Conservation (phyloP, 2,888 invertebrate species). For the Dasysyrphus tricinctus region DNA sequence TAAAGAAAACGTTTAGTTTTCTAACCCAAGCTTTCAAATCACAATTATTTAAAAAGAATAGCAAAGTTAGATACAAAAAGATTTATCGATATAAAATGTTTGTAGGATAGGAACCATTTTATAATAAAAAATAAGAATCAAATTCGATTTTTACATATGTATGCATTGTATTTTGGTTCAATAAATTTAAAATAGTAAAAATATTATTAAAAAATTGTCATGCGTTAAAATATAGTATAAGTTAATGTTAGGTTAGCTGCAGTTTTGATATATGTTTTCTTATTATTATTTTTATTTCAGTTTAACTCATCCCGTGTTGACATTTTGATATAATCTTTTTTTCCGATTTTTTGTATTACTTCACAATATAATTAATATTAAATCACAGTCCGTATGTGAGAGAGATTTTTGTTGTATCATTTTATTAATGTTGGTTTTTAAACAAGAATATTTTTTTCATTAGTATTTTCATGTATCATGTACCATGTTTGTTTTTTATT, state of each 20-base stretch:
- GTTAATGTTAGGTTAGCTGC: not conserved
- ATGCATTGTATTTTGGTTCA: not conserved
- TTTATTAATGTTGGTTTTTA: slow-evolving; percentile 73
- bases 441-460: slow-evolving; percentile 76
- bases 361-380: slow-evolving; percentile 79
- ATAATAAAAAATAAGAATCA: not conserved
- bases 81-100: not conserved
- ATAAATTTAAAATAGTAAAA: not conserved
- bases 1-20: not conserved
- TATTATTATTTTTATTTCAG: slow-evolving; percentile 21
- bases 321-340: slow-evolving; percentile 54
- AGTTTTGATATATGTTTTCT: slow-evolving; percentile 5
- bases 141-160: not conserved
- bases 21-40: not conserved
- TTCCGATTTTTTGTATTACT: slow-evolving; percentile 59
- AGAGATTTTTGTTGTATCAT: slow-evolving; percentile 77
- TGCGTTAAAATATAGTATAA: not conserved
- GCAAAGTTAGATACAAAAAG: not conserved
- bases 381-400: slow-evolving; percentile 84
- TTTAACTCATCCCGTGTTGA: slow-evolving; percentile 42
- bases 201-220: not conserved
- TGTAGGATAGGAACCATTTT: not conserved
- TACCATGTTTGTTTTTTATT: slow-evolving; percentile 59
- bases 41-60: not conserved
- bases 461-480: slow-evolving; percentile 73